phyloP scores from a whole-genome alignment of 2,888 invertebrate species.

The Frankliniella intonsa region DNA sequence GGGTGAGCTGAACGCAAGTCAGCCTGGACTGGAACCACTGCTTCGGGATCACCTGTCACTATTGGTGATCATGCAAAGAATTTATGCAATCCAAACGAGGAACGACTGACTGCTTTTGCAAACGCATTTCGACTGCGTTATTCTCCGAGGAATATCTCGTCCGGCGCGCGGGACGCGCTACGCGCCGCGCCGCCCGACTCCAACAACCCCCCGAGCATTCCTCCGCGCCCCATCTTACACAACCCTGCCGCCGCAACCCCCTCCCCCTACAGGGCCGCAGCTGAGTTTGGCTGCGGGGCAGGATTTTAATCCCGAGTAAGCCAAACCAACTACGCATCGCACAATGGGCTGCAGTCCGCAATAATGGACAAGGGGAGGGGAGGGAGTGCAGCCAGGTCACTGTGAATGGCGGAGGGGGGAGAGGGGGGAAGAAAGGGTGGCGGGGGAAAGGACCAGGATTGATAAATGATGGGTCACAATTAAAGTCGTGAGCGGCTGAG shows the following conservation, averaged over 20 bases:
- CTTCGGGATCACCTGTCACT: no score
- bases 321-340: slow-evolving; percentile 13
- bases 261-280: not conserved
- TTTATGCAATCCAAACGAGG: not conserved
- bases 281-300: not conserved
- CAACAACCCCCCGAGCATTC: no score
- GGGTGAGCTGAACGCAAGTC: not conserved
- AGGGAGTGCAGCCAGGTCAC: not conserved
- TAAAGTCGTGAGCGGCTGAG: not conserved
- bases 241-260: not conserved
- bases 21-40: no score
- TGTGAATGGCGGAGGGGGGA: not conserved
- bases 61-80: no score
- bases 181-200: no score
- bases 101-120: not conserved
- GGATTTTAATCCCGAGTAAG: slow-evolving; percentile 14
- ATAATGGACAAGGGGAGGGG: slow-evolving; percentile 3
- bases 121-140: not conserved
- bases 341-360: slow-evolving; percentile 1
- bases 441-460: not conserved
- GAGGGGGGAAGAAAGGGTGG: not conserved
- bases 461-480: slow-evolving; percentile 23
- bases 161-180: no score
- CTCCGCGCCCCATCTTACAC: no score
- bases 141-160: not conserved